Evolutionary conservation across 2,888 invertebrate genomes (phyloP).

Genomic region (Falcaria lacertinaria): DNA sequence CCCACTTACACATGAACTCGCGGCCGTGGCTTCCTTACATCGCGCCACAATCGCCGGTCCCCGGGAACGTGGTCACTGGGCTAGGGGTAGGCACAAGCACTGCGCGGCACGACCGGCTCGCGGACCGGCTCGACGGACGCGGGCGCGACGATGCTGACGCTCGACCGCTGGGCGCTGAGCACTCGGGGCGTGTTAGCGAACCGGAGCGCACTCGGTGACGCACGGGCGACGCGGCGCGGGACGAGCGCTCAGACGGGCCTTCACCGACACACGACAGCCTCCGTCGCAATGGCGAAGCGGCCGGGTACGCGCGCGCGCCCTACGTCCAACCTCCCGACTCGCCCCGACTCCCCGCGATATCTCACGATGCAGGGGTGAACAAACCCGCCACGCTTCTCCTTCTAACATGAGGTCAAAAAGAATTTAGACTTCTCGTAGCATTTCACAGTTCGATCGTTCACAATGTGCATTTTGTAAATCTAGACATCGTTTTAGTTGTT

Average conservation of each 20-base stretch:
- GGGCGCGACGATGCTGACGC: slow-evolving; percentile 11
- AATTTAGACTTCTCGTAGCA: slow-evolving; percentile 70
- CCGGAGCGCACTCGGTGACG: slow-evolving; percentile 24
- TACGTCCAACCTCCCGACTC: slow-evolving; percentile 70
- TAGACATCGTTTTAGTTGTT: slow-evolving; percentile 32
- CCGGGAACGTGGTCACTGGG: slow-evolving; percentile 82
- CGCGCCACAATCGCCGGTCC: slow-evolving; percentile 84
- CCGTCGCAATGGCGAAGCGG: slow-evolving; percentile 78
- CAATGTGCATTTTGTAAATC: slow-evolving; percentile 39
- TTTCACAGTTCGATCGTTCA: slow-evolving; percentile 66
- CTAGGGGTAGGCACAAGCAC: slow-evolving; percentile 79
- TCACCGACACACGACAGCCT: slow-evolving; percentile 76
- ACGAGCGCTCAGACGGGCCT: slow-evolving; percentile 71
- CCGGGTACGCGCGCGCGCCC: slow-evolving; percentile 77
- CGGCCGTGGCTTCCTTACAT: slow-evolving; percentile 73
- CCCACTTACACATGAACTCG: slow-evolving; percentile 76
- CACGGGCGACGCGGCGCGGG: slow-evolving; percentile 41
- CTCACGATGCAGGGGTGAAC: slow-evolving; percentile 70
- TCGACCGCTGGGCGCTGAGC: slow-evolving; percentile 17
- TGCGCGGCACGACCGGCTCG: slow-evolving; percentile 55
- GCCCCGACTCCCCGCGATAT: slow-evolving; percentile 57
- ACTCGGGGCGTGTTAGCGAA: slow-evolving; percentile 35
- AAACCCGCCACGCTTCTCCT: slow-evolving; percentile 74
- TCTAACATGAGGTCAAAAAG: slow-evolving; percentile 76
- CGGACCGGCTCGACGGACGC: slow-evolving; percentile 20